Evolutionary conservation across 2,113 vertebrate species (phyloP).

Genomic region (Mormyrus lacerda): DNA sequence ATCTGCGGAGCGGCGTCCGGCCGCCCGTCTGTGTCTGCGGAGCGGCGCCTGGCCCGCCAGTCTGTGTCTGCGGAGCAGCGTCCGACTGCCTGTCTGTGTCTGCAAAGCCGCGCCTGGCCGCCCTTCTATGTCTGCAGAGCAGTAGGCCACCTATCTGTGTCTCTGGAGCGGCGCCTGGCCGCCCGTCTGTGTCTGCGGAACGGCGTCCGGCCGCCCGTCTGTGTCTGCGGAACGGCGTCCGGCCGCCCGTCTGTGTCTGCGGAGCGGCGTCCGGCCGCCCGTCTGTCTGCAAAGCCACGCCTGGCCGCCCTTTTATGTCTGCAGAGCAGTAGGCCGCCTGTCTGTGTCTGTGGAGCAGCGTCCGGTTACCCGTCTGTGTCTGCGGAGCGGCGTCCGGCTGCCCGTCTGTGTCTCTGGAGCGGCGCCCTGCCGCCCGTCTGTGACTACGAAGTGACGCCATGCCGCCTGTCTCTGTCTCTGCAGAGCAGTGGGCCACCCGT

Average conservation of each 20-base stretch:
- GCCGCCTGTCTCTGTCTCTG: no score
- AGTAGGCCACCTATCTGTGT: neutral
- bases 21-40: neutral
- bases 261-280: accelerated
- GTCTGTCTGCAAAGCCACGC: no score
- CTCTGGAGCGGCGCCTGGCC: no score
- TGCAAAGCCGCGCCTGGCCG: no score
- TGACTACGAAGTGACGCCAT: no score
- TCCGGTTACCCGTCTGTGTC: neutral
- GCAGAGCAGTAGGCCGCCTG: neutral
- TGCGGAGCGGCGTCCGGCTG: neutral
- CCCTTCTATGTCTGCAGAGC: neutral
- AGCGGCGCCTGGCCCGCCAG: neutral
- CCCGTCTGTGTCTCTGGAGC: no score
- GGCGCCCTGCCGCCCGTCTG: no score
- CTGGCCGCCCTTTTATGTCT: neutral
- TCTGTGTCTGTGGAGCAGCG: no score
- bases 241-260: neutral
- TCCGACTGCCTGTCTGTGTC: no score
- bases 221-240: accelerated
- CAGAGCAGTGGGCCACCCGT: neutral
- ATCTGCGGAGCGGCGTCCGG: accelerated
- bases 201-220: neutral
- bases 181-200: neutral
- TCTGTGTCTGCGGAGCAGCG: neutral